Evolutionary conservation across 2,113 vertebrate species (phyloP).

Genomic region (Lepisosteus oculatus): DNA sequence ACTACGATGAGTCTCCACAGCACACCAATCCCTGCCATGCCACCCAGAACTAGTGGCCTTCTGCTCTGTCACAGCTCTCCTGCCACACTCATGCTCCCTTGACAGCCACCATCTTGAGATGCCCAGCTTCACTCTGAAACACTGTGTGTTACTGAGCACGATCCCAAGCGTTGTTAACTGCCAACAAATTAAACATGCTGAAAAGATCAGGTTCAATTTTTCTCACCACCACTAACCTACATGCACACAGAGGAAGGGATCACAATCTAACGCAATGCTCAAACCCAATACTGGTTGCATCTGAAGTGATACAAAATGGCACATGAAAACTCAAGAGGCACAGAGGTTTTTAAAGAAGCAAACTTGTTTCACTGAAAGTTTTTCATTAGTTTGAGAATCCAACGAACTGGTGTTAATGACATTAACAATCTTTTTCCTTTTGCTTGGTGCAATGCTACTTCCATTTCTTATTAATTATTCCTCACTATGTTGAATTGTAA

Average conservation of each 20-base stretch:
- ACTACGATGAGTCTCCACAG: not conserved
- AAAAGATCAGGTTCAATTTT: conserved; percentile 1
- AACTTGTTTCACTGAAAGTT: not conserved
- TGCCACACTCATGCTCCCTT: conserved; percentile 16
- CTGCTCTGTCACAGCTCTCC: conserved; percentile 35
- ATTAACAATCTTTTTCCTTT: not conserved
- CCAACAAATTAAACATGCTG: conserved; percentile 14
- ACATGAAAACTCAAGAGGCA: not conserved
- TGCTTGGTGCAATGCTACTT: not conserved
- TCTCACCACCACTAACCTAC: not conserved
- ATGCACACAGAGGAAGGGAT: not conserved
- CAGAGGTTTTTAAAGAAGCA: not conserved
- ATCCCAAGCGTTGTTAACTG: conserved; percentile 6
- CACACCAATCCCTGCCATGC: conserved; percentile 41
- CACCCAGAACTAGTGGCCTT: conserved; percentile 28
- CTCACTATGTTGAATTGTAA: conserved; percentile 2
- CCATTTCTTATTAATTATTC: conserved; percentile 4
- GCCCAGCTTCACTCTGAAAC: conserved; percentile 27
- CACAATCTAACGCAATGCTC: not conserved
- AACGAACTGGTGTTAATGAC: not conserved
- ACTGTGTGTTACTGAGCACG: conserved; percentile 2
- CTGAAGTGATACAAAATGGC: not conserved
- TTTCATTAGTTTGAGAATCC: conserved; percentile 4
- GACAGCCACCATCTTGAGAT: conserved; percentile 22
- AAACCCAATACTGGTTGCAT: not conserved